Evolutionary conservation across 1,140 invertebrate genomes (phyloP).

Genomic region (Lepidurus apus): DNA sequence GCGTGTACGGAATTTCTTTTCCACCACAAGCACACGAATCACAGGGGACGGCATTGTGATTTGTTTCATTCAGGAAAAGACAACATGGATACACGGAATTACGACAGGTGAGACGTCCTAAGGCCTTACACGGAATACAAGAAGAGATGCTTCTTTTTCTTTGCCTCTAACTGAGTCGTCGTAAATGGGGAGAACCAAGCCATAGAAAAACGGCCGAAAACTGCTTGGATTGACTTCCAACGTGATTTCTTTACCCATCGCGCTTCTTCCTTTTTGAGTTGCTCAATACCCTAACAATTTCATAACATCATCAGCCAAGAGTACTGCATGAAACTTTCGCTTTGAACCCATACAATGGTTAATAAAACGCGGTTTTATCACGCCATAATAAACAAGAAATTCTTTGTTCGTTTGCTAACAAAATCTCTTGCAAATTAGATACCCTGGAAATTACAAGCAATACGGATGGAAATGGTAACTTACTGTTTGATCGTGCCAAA

Average conservation of each 20-base stretch:
- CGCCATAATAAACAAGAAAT: no score
- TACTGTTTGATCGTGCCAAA: conserved; percentile 98
- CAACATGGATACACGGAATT: background rate
- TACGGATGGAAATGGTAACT: conserved; percentile 38
- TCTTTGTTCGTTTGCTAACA: no score
- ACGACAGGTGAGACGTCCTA: background rate
- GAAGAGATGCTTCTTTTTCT: conserved; percentile 24
- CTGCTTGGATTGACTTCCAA: conserved; percentile 89
- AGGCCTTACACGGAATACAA: conserved; percentile 33
- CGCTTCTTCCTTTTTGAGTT: conserved; percentile 88
- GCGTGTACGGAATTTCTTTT: no score
- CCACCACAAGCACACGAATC: background rate
- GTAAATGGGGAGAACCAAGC: conserved; percentile 94
- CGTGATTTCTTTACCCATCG: conserved; percentile 82
- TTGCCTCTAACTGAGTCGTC: conserved; percentile 51
- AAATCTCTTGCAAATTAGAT: no score
- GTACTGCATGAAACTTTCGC: no score
- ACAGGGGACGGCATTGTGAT: conserved; percentile 2
- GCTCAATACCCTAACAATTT: conserved; percentile 75
- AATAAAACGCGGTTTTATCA: no score
- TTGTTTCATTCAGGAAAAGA: conserved; percentile 2
- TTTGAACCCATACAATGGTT: no score
- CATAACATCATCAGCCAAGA: background rate
- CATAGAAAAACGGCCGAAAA: conserved; percentile 88
- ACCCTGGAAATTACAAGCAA: no score